Base-by-base conservation (phyloP, 2,888 invertebrate species). In the Xiphydria camelus region DNA sequence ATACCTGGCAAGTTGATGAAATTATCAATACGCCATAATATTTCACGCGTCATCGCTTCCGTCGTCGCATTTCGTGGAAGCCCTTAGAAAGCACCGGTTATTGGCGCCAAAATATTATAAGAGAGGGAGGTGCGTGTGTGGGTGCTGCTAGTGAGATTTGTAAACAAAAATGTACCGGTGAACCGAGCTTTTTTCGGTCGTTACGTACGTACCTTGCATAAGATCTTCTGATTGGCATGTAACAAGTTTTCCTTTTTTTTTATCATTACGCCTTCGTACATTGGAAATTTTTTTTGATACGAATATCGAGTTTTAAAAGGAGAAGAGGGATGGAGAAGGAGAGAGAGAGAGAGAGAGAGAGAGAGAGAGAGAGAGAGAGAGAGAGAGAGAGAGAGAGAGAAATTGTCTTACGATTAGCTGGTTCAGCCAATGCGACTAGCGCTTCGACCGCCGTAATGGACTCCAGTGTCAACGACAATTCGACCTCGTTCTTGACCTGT, bases 1-100 rank as follows among this genome's bases (percentile, higher is more conserved):
- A 92, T 86, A 67, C 94, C 96, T 96, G 77, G 4, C 67, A 71
- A 61, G 47, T n/a, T n/a, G n/a, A n/a, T n/a, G n/a, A n/a, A n/a
- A n/a, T n/a, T n/a, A n/a, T n/a, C n/a, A n/a, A n/a, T n/a, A n/a
- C n/a, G n/a, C n/a, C n/a, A n/a, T n/a, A n/a, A n/a, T n/a, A n/a
- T 12, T 15, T 29, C 29, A 29, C n/a, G n/a, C n/a, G 29, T 12
- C 12, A 29, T 29, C 4, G 3, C 12, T 29, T 29, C 4, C 12
- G 12, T 12, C 6, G 15, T 14, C 9, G 3, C 1, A 4, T 29
- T 12, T 29, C 14, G 9, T 5, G 12, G 12, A 14, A 12, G 15
- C 7, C 5, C 29, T 12, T 4, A 12, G n/a, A n/a, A n/a, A n/a
- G n/a, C n/a, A n/a, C n/a, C n/a, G n/a, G n/a, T n/a, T n/a, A n/a